These are phyloP conservation scores for Epistrophella euchroma DNA, from an alignment of 2,888 invertebrate genomes.

Conservation along the genomic window DNA sequence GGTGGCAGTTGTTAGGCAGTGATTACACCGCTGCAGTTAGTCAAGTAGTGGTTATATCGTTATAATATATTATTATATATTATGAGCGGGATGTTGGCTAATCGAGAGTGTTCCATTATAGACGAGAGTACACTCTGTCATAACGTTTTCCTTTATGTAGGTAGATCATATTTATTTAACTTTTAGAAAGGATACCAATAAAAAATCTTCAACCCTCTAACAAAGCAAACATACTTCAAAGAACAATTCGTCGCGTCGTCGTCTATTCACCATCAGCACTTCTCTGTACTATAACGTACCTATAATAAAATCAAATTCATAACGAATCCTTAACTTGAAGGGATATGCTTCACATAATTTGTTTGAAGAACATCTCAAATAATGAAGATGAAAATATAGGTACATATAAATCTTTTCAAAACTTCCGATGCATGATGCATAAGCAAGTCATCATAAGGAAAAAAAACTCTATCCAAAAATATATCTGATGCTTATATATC, in stretches of 20 bases:
- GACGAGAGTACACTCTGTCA: too few relatives aligned
- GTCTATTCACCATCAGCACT: slow-evolving; percentile 27
- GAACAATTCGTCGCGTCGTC: slow-evolving; percentile 15
- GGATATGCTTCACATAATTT: slow-evolving; percentile 26
- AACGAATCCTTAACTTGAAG: slow-evolving; percentile 28
- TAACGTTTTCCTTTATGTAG: too few relatives aligned
- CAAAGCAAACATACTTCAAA: slow-evolving; percentile 40
- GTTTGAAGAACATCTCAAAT: slow-evolving; percentile 47
- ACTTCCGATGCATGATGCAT: slow-evolving; percentile 52
- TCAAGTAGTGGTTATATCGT: too few relatives aligned
- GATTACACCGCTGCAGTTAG: too few relatives aligned
- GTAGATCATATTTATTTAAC: too few relatives aligned
- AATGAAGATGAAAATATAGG: slow-evolving; percentile 58
- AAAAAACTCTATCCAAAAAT: slow-evolving; percentile 20
- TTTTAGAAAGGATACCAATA: background rate
- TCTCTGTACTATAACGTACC: background rate
- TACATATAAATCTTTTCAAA: slow-evolving; percentile 55
- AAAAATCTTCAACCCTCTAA: background rate
- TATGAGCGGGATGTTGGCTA: too few relatives aligned
- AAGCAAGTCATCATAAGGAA: background rate
- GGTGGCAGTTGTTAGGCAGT: too few relatives aligned
- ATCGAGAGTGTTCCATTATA: too few relatives aligned
- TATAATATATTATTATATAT: too few relatives aligned
- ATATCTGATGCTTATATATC: background rate
- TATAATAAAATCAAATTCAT: slow-evolving; percentile 42